Evolutionary conservation across 2,113 vertebrate genomes (phyloP).

Genomic region (Caranx ignobilis): DNA sequence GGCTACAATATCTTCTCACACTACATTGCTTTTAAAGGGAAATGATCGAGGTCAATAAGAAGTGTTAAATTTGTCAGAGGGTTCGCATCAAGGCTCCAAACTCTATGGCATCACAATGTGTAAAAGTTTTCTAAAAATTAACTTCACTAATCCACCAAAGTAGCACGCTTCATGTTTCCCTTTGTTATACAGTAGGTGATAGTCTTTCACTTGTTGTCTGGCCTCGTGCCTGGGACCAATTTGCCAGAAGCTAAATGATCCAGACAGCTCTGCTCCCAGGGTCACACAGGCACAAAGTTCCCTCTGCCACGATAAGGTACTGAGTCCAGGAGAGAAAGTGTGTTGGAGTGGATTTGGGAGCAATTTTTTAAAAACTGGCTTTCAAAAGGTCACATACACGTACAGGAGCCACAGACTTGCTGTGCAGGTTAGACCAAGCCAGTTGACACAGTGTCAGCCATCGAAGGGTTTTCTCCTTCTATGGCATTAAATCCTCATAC

Average conservation of each 20-base stretch:
- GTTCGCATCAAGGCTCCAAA: background rate
- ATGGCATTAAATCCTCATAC: background rate
- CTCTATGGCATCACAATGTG: background rate
- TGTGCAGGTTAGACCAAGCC: background rate
- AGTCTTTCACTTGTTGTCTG: background rate
- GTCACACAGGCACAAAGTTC: constrained; percentile 29
- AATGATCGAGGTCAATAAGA: background rate
- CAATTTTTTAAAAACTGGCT: background rate
- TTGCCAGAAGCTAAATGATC: constrained; percentile 43
- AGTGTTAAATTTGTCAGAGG: background rate
- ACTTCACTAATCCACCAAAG: background rate
- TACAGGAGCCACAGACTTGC: background rate
- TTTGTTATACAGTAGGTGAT: constrained; percentile 19
- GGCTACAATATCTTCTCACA: background rate
- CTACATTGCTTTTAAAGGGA: background rate
- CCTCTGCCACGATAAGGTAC: constrained; percentile 7
- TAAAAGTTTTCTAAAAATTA: constrained; percentile 5
- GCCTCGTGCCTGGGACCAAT: constrained; percentile 46
- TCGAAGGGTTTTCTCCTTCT: background rate
- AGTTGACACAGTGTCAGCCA: background rate
- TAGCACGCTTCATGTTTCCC: background rate
- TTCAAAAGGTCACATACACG: constrained; percentile 12
- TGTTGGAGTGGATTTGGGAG: background rate
- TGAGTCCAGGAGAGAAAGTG: constrained; percentile 2
- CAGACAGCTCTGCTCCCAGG: constrained; percentile 19